Evolutionary conservation across 1,140 invertebrate species (phyloP).

Genomic region (Drosophila bocki): DNA sequence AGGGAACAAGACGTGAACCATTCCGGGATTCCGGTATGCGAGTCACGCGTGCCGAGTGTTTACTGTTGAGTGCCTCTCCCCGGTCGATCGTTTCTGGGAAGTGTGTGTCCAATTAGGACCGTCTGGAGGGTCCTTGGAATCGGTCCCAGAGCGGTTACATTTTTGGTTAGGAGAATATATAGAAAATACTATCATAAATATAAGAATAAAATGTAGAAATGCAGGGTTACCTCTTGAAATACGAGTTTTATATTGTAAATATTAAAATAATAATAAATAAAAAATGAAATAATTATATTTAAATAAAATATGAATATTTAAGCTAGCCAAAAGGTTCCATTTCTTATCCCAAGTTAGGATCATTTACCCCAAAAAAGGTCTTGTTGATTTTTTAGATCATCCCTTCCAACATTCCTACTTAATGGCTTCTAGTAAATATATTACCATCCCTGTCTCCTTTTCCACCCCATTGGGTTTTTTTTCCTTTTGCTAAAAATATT

Average conservation of each 20-base stretch:
- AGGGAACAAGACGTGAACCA: slow-evolving; percentile 22
- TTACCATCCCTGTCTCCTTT: slow-evolving; percentile 17
- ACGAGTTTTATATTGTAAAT: not conserved
- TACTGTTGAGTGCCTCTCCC: slow-evolving; percentile 34
- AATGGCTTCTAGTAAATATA: slow-evolving; percentile 20
- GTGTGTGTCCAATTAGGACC: slow-evolving; percentile 19
- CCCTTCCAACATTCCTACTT: not conserved
- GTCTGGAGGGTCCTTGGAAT: slow-evolving; percentile 28
- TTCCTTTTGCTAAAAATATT: slow-evolving; percentile 32
- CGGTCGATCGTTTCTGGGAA: slow-evolving; percentile 21
- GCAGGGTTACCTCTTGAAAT: not conserved
- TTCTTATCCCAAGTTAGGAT: not conserved
- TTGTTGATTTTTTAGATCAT: slow-evolving; percentile 13
- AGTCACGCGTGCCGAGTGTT: slow-evolving; percentile 42
- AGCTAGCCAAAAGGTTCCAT: not conserved
- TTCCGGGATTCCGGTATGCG: slow-evolving; percentile 22
- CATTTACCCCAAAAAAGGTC: not conserved
- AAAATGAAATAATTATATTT: no score
- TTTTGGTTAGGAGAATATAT: not conserved
- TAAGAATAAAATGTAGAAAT: not conserved
- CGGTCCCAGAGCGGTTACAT: slow-evolving; percentile 5
- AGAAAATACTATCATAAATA: no score
- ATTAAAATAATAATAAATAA: not conserved
- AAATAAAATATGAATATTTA: not conserved
- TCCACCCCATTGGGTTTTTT: slow-evolving; percentile 35